Base-by-base conservation (phyloP, 2,797 vertebrate species). In the Sebastes miniatus region DNA sequence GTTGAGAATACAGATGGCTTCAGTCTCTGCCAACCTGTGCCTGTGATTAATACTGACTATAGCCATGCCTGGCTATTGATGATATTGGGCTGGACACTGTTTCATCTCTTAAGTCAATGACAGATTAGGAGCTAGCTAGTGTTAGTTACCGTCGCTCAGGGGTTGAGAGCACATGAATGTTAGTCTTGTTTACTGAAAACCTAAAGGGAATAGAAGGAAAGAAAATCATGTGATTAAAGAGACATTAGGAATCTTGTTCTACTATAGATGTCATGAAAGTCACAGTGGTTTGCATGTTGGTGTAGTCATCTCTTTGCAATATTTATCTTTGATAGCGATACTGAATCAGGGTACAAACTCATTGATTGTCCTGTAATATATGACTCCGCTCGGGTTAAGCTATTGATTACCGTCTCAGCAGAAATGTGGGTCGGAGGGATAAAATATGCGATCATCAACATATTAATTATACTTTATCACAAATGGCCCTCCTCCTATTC, bases 401-500 rank as follows among this genome's bases (percentile, higher is more conserved):
- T 69, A 93, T 90, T 86, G 92, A 92, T 91, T 92, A 89, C 88
- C 61, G 36, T 86, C 83, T 89, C 87, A 83, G 82, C 81, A 86
- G 83, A 91, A 92, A 83, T 3, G 63, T 62, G 65, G 61, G 39
- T 59, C 27, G 3, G 5, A 14, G 8, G 67, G 78, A 78, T 85
- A 83, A 94, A 91, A 84, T 87, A 94, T 91, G 83, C 24, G 20
- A 89, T 91, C 83, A 91, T 91, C 78, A 82, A 77, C 82, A 85
- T 84, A 91, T 90, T 92, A 91, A 93, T 93, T 90, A 88, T 78
- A 69, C 80, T 59, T 82, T 58, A 79, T 70, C 69, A 77, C 36
- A 72, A 89, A 86, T 70, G 54, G 36, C 59, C 67, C 76, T 87
- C 67, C 73, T 81, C 68, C 39, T 69, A 4, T 79, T 68, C 69